Evolutionary conservation across 1,140 invertebrate genomes (phyloP), one percentile per base, ranked within the genome.

Genomic region (Drosophila jambulina): DNA sequence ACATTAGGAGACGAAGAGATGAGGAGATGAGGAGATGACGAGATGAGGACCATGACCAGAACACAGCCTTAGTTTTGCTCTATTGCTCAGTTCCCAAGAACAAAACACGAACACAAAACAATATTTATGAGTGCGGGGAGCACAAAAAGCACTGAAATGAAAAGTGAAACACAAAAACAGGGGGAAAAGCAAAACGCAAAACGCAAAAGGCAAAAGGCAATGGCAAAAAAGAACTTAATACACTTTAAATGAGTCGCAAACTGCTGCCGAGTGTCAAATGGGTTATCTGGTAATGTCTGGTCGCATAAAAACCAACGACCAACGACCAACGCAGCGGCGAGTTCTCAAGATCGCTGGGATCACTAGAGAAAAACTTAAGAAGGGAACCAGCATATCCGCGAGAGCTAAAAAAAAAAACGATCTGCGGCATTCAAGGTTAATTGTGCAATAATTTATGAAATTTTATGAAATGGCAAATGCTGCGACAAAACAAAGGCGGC

Each of bases 371-470:
- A 48, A 70, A 57, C 51, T 70, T 69, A 51, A 58, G 38, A 71
- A 70, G 65, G 69, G 69, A 70, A 67, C 32, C 15, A 45, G 43
- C 36, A 65, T 25, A 67, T 27, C 42, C n/a, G 42, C n/a, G 10
- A 43, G 38, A 42, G 38, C 38, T 42, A 19, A 42, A 43, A 43
- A 7, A 38, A 45, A 12, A 7, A 21, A 21, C 10, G 43, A 21
- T 45, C 43, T 45, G 19, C 42, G 42, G 42, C 42, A 23, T 23
- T 81, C 82, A 84, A 84, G 82, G 82, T 85, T 81, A 85, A 84
- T 84, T 85, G 82, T 84, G 82, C 82, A 85, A 86, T 84, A 84
- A 84, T 69, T 78, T 84, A 85, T 85, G 82, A 85, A 84, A 85
- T 63, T 74, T 82, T 83, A 83, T 83, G 80, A 78, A 78, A 82